Base-by-base conservation (phyloP, 2,888 invertebrate genomes). In the Dasysyrphus albostriatus region DNA sequence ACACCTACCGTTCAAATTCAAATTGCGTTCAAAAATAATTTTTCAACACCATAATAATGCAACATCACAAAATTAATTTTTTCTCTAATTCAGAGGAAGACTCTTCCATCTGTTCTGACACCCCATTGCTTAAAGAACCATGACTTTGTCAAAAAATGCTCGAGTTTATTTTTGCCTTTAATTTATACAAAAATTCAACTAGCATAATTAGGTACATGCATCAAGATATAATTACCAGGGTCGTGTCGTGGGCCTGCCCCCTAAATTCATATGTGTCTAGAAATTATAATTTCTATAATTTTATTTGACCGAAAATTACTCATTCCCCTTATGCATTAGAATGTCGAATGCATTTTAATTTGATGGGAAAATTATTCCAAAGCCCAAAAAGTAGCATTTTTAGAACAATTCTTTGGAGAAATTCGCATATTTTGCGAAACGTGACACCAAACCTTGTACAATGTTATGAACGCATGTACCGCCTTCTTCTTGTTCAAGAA, bases 401-500 rank as follows among this genome's bases (percentile, higher is more conserved):
- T 16, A 9, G 9, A 32, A 56, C 24, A 5, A 37, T 37, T 34
- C 3, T 9, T 14, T n/a, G 39, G 19, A 54, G 56, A 24, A 24
- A 63, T 75, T 56, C 39, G 37, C 32, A 29, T 51, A 58, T 42
- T 56, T 34, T 44, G n/a, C 14, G 54, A 47, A 75, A 69, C 82
- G 69, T 77, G 82, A 82, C 85, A 61, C 47, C n/a, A 69, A 61
- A 32, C 10, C 16, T 44, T 32, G 29, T 32, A 10, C n/a, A 63
- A 5, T 3, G 9, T 3, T 6, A 32, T 7, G n/a, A 67, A 14
- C 3, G 24, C 24, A 12, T 32, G 47, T 47, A 75, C 74, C 83
- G 83, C 78, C 82, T 77, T 83, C 24, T 72, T 51, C 77, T 83
- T 83, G 77, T 83, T 77, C 56, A 39, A 24, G 7, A 39, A 73